These are phyloP conservation scores for Chrysochloris asiatica DNA, from an alignment of 2,113 vertebrate genomes.

Conservation along the genomic window DNA sequence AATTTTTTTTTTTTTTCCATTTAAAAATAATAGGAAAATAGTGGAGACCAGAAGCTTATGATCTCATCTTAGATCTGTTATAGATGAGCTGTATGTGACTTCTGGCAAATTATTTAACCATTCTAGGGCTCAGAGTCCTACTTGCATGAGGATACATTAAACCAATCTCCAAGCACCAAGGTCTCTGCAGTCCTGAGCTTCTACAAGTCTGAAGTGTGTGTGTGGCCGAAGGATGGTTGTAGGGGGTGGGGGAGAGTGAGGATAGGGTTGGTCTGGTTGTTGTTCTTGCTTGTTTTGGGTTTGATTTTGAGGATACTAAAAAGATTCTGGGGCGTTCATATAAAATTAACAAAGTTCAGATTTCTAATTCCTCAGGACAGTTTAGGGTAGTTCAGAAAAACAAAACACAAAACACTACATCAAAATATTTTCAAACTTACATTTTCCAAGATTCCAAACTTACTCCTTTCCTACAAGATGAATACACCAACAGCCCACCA, in stretches of 20 bases:
- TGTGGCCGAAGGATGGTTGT: no score
- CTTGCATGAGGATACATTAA: neutral
- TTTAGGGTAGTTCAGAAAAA: neutral
- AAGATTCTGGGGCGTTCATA: neutral
- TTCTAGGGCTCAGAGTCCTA: neutral
- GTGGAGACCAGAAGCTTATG: neutral
- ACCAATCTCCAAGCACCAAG: neutral
- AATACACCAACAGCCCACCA: neutral
- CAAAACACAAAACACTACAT: neutral
- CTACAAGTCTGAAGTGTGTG: neutral
- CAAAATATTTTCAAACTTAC: neutral
- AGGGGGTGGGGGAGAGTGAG: no score
- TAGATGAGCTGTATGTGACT: neutral
- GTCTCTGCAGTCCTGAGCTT: neutral
- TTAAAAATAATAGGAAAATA: neutral
- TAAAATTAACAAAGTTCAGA: neutral
- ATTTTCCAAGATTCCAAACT: no score
- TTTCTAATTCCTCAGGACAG: neutral
- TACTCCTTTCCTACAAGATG: neutral
- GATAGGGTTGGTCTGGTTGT: no score
- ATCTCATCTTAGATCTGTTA: neutral
- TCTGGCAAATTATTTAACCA: neutral
- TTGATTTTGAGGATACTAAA: neutral
- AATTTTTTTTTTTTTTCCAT: neutral
- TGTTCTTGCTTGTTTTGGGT: neutral